phyloP scores from a whole-genome alignment of 2,888 invertebrate genomes.

The Apotomis capreana region DNA sequence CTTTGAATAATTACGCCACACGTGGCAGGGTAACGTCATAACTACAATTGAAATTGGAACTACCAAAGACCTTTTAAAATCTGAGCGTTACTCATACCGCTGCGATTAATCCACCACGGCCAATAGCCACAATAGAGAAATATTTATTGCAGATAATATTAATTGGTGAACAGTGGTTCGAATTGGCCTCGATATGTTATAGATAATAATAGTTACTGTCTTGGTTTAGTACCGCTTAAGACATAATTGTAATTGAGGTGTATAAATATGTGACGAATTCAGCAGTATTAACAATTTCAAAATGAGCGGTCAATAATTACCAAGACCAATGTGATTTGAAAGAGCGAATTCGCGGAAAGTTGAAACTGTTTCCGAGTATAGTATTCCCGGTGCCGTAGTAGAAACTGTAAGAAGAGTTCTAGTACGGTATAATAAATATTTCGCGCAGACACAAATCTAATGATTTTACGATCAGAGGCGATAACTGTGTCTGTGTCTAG shows the following conservation, averaged over 20 bases:
- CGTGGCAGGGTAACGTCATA: conserved; percentile 2
- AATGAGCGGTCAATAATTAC: too few species aligned
- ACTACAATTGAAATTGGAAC: conserved; percentile 6
- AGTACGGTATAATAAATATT: too few species aligned
- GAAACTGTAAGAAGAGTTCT: too few species aligned
- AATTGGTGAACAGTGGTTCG: conserved; percentile 25
- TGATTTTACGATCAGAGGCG: too few species aligned
- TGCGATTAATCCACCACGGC: conserved; percentile 30
- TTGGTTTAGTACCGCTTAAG: neutral
- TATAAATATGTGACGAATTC: too few species aligned
- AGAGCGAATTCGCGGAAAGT: too few species aligned
- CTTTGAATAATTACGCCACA: conserved; percentile 38
- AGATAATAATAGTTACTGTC: neutral
- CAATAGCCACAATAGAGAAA: conserved; percentile 26
- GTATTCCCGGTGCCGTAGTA: too few species aligned
- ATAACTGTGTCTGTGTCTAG: too few species aligned
- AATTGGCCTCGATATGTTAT: conserved; percentile 24
- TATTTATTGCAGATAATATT: conserved; percentile 32
- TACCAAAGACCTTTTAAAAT: conserved; percentile 1
- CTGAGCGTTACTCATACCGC: conserved; percentile 4
- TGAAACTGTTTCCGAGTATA: too few species aligned
- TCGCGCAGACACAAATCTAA: too few species aligned
- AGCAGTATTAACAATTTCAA: too few species aligned
- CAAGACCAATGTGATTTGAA: too few species aligned
- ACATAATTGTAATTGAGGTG: neutral